Evolutionary conservation across 1,140 invertebrate genomes (phyloP), one percentile per base, ranked within the genome.

Genomic region (Platyura marginata): DNA sequence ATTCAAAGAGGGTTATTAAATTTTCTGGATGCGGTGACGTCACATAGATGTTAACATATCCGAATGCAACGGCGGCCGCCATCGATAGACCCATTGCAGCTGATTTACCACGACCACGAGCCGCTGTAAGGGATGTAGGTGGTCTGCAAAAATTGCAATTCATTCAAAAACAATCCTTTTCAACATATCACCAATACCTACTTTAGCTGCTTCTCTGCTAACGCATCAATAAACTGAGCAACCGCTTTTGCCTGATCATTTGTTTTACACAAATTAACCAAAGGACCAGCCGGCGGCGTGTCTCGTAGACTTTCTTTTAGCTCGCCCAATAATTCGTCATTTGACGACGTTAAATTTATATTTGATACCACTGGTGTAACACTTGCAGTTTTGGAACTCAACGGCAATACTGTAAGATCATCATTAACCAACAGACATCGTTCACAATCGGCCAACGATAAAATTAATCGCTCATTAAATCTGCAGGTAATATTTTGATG

Each of bases 11-110:
- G 0, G 94, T 98, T 46, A 89, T 93, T 55, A 99, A 75, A 71
- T 99, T 99, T 61, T 99, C 95, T 2, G 94, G 94, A 59, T 87
- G 89, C 2, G 96, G 96, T 47, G 91, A 93, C 0, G 95, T 96
- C 11, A 98, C 90, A 66, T 94, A 98, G 39, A 99, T 88, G 60
- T 98, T 98, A 13, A 93, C 91, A 63, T 97, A 98, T 16, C 89
- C 87, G 56, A 83, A 81, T 1, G 82, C 77, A 41, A 91, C 67
- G 13, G 81, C 83, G 2, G 77, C 83, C 15, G 85, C 81, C 21
- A 99, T 83, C 2, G 93, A 77, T 37, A 99, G 66, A 4, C 96
- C 96, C n/a, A 98, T 64, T 10, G 94, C 88, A 10, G 96, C 96
- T 2, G 95, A 98, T 68, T 99, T 99, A 47, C 96, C 96, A 46